phyloP scores from a whole-genome alignment of 2,888 invertebrate genomes.

The Isotomurus palustris region DNA sequence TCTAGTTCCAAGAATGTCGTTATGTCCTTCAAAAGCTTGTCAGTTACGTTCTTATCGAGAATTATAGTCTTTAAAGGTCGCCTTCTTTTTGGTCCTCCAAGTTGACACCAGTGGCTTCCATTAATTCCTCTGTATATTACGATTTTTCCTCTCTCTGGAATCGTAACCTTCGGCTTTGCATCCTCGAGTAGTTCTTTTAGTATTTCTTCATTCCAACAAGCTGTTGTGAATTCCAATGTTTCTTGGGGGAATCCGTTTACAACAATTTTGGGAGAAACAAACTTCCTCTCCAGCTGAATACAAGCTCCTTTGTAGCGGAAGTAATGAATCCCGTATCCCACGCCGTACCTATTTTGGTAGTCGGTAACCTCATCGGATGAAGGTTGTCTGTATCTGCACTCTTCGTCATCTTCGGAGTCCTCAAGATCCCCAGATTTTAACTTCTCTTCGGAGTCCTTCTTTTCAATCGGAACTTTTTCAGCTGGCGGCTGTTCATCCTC shows the following conservation, averaged over 20 bases:
- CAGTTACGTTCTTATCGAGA: conserved; percentile 5
- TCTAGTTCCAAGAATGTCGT: conserved; percentile 10
- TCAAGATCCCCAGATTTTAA: too few relatives aligned
- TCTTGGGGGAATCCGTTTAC: conserved; percentile 12
- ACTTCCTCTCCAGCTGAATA: conserved; percentile 15
- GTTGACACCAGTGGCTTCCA: conserved; percentile 14
- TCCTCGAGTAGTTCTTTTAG: conserved; percentile 19
- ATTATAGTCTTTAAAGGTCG: conserved; percentile 18
- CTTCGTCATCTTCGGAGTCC: too few relatives aligned
- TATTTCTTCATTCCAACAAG: conserved; percentile 11
- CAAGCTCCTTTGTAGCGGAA: conserved; percentile 20
- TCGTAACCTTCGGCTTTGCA: conserved; percentile 7
- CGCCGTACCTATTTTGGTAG: too few relatives aligned
- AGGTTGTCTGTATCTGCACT: too few relatives aligned
- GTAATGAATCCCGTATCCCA: neutral
- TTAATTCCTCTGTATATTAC: conserved; percentile 14
- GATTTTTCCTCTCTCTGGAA: neutral
- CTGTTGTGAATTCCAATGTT: conserved; percentile 18
- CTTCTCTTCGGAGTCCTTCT: too few relatives aligned
- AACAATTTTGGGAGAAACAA: conserved; percentile 1
- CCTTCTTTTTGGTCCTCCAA: conserved; percentile 3
- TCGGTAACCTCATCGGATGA: too few relatives aligned
- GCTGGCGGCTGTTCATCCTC: too few relatives aligned
- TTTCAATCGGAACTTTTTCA: too few relatives aligned
- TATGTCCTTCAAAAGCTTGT: conserved; percentile 16